Conservation (phyloP, 2,113 vertebrate species). For the Arothron firmamentum region DNA sequence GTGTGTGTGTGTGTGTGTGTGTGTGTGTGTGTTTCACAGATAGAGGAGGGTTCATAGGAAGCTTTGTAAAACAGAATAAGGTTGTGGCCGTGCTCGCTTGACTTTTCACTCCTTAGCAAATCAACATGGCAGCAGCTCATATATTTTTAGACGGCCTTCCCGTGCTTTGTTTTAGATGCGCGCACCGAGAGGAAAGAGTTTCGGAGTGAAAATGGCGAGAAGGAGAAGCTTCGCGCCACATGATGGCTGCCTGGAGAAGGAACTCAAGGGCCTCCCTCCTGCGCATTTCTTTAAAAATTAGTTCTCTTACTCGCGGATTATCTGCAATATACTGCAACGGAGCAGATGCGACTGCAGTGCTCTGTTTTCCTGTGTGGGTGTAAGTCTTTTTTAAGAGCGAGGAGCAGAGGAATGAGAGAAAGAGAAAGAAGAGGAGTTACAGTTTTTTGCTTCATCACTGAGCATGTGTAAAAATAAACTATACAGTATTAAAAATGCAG, state of each 20-base stretch:
- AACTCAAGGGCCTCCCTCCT: conserved; percentile 48
- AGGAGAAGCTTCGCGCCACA: not conserved
- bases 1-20: not conserved
- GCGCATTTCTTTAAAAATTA: conserved; percentile 42
- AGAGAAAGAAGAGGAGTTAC: conserved; percentile 34
- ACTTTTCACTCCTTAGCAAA: conserved; percentile 54
- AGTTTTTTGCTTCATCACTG: conserved; percentile 38
- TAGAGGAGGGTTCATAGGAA: conserved; percentile 47
- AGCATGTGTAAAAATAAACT: conserved; percentile 50
- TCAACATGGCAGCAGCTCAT: conserved; percentile 53
- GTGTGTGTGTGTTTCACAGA: conserved; percentile 2
- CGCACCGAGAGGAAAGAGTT: conserved; percentile 27
- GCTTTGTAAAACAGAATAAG: conserved; percentile 50
- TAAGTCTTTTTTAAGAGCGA: conserved; percentile 56
- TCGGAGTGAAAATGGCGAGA: conserved; percentile 20
- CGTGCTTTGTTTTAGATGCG: conserved; percentile 28
- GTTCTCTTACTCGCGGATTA: conserved; percentile 46
- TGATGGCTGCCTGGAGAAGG: conserved; percentile 35
- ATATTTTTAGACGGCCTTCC: conserved; percentile 67
- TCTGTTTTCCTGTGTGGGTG: conserved; percentile 64
- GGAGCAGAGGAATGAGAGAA: conserved; percentile 45
- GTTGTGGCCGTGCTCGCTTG: conserved; percentile 49
- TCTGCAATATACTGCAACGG: conserved; percentile 55
- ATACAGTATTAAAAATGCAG: conserved; percentile 17
- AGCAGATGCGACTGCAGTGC: conserved; percentile 55